Conservation (phyloP, 2,797 vertebrate genomes). For the Gadopsis bispinosus region DNA sequence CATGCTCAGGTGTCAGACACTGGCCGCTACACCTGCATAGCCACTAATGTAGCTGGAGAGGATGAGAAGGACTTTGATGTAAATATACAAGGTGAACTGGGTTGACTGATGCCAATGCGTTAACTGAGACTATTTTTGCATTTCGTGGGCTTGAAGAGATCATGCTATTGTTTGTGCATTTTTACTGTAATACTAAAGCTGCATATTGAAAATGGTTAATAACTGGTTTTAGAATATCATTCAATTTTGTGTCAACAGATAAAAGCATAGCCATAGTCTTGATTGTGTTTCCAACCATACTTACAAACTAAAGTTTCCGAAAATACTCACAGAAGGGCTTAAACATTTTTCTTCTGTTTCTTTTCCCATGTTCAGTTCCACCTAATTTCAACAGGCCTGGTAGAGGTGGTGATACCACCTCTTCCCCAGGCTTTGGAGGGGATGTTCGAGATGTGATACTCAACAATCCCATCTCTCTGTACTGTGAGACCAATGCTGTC, state of each 20-base stretch:
- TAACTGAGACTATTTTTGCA: slow-evolving; percentile 42
- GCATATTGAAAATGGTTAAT: background rate
- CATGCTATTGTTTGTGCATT: background rate
- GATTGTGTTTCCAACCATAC: background rate
- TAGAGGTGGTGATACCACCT: slow-evolving; percentile 79
- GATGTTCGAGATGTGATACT: slow-evolving; percentile 90
- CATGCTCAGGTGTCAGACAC: slow-evolving; percentile 94
- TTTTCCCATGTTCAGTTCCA: slow-evolving; percentile 85
- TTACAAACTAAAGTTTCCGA: background rate
- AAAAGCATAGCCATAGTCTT: background rate
- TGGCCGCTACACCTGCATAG: slow-evolving; percentile 94
- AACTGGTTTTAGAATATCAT: background rate
- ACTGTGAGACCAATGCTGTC: slow-evolving; percentile 95
- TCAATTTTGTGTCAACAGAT: background rate
- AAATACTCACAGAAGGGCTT: background rate
- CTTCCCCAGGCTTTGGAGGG: slow-evolving; percentile 69
- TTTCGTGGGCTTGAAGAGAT: slow-evolving; percentile 8
- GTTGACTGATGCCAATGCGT: slow-evolving; percentile 69
- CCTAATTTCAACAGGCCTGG: slow-evolving; percentile 90
- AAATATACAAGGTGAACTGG: slow-evolving; percentile 97
- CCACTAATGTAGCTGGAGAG: slow-evolving; percentile 95
- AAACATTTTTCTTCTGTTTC: background rate
- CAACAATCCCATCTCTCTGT: slow-evolving; percentile 94
- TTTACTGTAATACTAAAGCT: background rate
- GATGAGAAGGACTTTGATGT: slow-evolving; percentile 99